Evolutionary conservation across 2,888 invertebrate genomes (phyloP).

Genomic region (Spicauda simplicius): DNA sequence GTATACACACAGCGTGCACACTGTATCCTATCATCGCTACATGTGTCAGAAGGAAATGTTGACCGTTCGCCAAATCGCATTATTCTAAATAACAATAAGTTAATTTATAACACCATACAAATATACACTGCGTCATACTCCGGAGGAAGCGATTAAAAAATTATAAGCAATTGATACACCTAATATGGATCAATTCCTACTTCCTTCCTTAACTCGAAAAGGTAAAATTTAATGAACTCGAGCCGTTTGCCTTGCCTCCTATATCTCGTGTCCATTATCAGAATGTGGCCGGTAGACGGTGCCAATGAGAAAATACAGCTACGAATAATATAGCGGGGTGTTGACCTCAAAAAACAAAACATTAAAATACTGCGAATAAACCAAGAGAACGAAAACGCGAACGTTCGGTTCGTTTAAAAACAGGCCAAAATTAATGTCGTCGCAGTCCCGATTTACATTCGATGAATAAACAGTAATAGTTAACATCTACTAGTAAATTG

Average conservation of each 20-base stretch:
- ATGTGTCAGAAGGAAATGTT: neutral
- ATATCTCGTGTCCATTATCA: constrained; percentile 14
- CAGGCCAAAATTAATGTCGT: constrained; percentile 11
- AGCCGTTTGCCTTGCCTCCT: constrained; percentile 25
- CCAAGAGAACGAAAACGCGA: neutral
- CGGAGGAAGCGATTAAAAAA: neutral
- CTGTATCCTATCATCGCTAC: neutral
- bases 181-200: constrained; percentile 22
- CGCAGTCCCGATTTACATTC: constrained; percentile 14
- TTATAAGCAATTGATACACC: neutral
- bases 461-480: constrained; percentile 8
- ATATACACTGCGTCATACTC: neutral
- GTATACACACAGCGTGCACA: no score
- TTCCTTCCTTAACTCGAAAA: constrained; percentile 13
- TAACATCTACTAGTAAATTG: neutral
- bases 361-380: constrained; percentile 32
- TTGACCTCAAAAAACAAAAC: constrained; percentile 47
- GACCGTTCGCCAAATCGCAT: neutral
- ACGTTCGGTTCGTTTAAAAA: constrained; percentile 13
- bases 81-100: neutral
- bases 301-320: constrained; percentile 26
- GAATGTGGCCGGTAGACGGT: constrained; percentile 5
- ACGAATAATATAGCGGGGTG: constrained; percentile 40
- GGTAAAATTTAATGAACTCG: constrained; percentile 23
- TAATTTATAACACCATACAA: constrained; percentile 3